These are phyloP conservation scores for Calliopsis andreniformis DNA, from an alignment of 1,140 invertebrate species.

Conservation along the genomic window DNA sequence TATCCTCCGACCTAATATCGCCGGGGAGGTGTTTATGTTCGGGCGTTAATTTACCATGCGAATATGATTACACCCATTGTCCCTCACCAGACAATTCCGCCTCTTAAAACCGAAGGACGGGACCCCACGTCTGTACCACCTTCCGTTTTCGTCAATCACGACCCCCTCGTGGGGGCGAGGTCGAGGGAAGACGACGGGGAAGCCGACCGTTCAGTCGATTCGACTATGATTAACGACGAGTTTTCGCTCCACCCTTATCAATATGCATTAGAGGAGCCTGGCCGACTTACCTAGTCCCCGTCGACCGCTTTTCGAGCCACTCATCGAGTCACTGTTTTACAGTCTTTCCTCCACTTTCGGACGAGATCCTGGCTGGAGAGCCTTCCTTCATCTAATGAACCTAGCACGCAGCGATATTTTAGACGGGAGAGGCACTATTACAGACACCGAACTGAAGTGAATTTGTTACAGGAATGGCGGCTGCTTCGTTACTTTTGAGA, in stretches of 20 bases:
- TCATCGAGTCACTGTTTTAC: slow-evolving; percentile 52
- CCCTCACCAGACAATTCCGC: neutral
- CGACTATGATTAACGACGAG: slow-evolving; percentile 60
- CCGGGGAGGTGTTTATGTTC: slow-evolving; percentile 37
- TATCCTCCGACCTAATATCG: slow-evolving; percentile 46
- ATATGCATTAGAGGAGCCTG: slow-evolving; percentile 66
- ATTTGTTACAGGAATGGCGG: neutral
- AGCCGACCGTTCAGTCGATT: slow-evolving; percentile 43
- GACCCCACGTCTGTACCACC: neutral
- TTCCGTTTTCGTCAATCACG: slow-evolving; percentile 17
- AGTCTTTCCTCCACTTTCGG: slow-evolving; percentile 18
- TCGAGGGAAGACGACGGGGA: neutral
- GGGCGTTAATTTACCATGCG: slow-evolving; percentile 41
- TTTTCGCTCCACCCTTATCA: slow-evolving; percentile 59
- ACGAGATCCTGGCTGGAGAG: neutral
- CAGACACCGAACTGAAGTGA: neutral
- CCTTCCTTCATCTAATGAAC: slow-evolving; percentile 29
- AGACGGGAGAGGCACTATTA: neutral
- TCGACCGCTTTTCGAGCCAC: slow-evolving; percentile 47
- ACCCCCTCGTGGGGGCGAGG: neutral
- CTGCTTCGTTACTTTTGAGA: too few species aligned
- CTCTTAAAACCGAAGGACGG: neutral
- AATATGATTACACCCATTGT: slow-evolving; percentile 41
- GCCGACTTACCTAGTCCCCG: slow-evolving; percentile 59
- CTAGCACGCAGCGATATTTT: slow-evolving; percentile 6